These are phyloP conservation scores for Wasmannia auropunctata DNA, from an alignment of 1,140 invertebrate species.

Conservation along the genomic window DNA sequence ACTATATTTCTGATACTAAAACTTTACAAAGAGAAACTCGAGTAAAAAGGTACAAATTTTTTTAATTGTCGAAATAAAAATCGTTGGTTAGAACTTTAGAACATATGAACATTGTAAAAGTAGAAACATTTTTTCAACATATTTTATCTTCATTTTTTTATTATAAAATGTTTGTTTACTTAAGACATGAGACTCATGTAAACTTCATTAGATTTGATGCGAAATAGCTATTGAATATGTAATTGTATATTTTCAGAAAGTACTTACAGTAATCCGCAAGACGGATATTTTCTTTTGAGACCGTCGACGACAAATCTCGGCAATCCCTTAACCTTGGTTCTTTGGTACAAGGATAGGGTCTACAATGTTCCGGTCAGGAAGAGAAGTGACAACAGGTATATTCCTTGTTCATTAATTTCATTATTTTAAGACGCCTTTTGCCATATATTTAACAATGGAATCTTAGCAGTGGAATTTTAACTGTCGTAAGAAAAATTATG, in stretches of 20 bases:
- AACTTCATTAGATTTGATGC: neutral
- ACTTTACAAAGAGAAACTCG: neutral
- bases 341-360: slow-evolving; percentile 82
- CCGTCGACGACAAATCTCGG: slow-evolving; percentile 80
- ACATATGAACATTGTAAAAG: neutral
- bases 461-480: neutral
- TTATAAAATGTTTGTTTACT: neutral
- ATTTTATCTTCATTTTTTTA: neutral
- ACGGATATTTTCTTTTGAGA: slow-evolving; percentile 82
- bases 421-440: neutral
- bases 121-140: neutral
- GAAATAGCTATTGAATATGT: neutral
- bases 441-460: slow-evolving; percentile 26
- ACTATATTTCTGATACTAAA: neutral
- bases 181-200: neutral
- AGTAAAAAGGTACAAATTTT: neutral
- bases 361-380: slow-evolving; percentile 83
- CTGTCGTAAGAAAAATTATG: slow-evolving; percentile 8
- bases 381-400: slow-evolving; percentile 80
- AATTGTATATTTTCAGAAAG: slow-evolving; percentile 65
- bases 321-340: slow-evolving; percentile 80
- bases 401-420: neutral
- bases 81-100: neutral
- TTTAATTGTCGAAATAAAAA: neutral
- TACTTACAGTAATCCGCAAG: slow-evolving; percentile 76